A percentile compares a stretch with the other conserved stretches of the same genome.
phyloP scores from a whole-genome alignment of 2,113 vertebrate species.

The Gavialis gangeticus region DNA sequence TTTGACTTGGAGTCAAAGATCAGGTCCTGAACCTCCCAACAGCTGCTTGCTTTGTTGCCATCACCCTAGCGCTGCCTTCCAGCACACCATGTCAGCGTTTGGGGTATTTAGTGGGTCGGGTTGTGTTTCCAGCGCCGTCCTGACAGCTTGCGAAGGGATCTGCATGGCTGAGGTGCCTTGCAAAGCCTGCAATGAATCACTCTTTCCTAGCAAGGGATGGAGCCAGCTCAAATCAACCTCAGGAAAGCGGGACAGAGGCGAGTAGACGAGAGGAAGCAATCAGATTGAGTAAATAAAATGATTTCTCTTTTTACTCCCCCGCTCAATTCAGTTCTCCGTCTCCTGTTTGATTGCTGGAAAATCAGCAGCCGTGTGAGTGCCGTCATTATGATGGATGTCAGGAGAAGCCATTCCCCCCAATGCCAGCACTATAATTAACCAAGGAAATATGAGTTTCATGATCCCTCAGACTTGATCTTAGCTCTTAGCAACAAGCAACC shows the following conservation, averaged over 20 bases:
- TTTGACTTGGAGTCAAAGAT: neutral
- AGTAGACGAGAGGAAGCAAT: neutral
- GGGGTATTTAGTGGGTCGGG: neutral
- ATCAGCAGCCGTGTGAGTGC: neutral
- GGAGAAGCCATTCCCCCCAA: neutral
- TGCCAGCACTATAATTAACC: constrained; percentile 7
- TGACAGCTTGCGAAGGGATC: neutral
- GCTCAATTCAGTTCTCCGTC: fast-evolving
- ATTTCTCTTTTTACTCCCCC: neutral
- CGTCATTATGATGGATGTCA: neutral
- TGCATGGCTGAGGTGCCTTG: neutral
- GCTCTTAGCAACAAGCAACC: neutral
- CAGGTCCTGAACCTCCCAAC: neutral
- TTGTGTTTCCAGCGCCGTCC: neutral
- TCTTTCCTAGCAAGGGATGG: neutral
- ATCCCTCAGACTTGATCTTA: constrained; percentile 4
- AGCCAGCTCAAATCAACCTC: neutral
- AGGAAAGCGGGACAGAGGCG: neutral
- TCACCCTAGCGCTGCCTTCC: neutral
- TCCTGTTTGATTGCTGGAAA: neutral
- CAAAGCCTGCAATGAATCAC: neutral
- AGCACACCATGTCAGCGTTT: neutral
- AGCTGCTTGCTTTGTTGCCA: neutral
- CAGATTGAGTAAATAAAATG: neutral
- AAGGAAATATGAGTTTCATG: constrained; percentile 20